Evolutionary conservation across 2,888 invertebrate species (phyloP), one percentile per base, ranked within the genome.

Genomic region (Acholoe squamosa): DNA sequence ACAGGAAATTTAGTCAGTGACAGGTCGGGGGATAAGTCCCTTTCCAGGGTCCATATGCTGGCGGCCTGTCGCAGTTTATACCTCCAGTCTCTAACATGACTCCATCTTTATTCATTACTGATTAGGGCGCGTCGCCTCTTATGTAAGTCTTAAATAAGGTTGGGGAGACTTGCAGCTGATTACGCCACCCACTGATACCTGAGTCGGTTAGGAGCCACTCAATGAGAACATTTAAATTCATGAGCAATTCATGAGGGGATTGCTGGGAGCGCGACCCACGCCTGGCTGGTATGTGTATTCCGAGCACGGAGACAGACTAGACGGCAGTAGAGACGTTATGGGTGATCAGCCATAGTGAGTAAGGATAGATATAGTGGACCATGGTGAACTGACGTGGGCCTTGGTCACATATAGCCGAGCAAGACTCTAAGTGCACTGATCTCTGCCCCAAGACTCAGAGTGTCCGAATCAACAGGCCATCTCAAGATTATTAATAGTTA

Each of bases 181-280:
- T 71, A 71, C 28, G 71, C 28, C 71, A 71, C 25, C 14, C n/a
- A 71, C 12, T 28, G 71, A 28, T 61, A 19, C 71, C n/a, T 28
- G 71, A 14, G 14, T 71, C 16, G 28, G 28, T 28, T 28, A 22
- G 61, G 22, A 71, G 71, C 71, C 16, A 3, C 71, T 71, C 71
- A n/a, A 71, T 71, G 71, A 71, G 71, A 71, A 71, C 71, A 71
- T 71, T 71, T 71, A 71, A 71, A 71, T 71, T 71, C 71, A 71
- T 71, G 71, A 71, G 71, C 71, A 71, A 71, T 71, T 28, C 25
- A 28, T 71, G 71, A 71, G 71, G 71, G 28, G 43, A 43, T 43
- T 43, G 43, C 5, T 43, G 10, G 43, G 10, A 43, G 43, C 43
- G 10, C 43, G 43, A 10, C 43, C 10, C 43, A 43, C 43, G 43